These are phyloP conservation scores for Zaprionus africanus DNA, from an alignment of 1,140 invertebrate genomes.

Conservation along the genomic window DNA sequence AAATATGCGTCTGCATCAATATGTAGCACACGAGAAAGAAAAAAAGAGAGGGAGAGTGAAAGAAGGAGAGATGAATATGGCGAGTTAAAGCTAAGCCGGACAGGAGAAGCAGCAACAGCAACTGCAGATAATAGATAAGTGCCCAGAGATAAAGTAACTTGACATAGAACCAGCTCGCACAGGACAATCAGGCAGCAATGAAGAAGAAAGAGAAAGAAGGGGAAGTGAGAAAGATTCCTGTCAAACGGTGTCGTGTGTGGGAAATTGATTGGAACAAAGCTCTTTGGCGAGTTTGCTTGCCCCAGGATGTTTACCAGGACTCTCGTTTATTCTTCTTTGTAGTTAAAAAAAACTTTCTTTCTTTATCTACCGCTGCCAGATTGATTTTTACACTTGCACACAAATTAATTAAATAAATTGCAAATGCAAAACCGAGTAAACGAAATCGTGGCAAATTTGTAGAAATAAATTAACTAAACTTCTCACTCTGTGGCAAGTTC, in stretches of 20 bases:
- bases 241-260: constrained; percentile 32
- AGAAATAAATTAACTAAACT: constrained; percentile 60
- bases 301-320: too few species aligned
- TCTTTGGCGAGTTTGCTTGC: too few species aligned
- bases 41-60: background rate
- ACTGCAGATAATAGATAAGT: constrained; percentile 40
- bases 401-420: constrained; percentile 74
- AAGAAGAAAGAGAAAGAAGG: background rate
- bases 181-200: background rate
- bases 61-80: background rate
- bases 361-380: constrained; percentile 19
- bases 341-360: background rate
- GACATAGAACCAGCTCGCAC: constrained; percentile 16
- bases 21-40: constrained; percentile 32
- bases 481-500: background rate
- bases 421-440: background rate
- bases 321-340: too few species aligned
- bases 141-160: constrained; percentile 38
- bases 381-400: constrained; percentile 55
- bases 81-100: constrained; percentile 52
- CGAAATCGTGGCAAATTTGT: constrained; percentile 33
- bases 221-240: background rate
- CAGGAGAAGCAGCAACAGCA: constrained; percentile 37
- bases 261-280: constrained; percentile 50
- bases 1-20: constrained; percentile 79